Percentiles rank a stretch among this genome's conserved stretches.
These are phyloP conservation scores for Bibio marci DNA, from an alignment of 2,888 invertebrate species.

Conservation along the genomic window DNA sequence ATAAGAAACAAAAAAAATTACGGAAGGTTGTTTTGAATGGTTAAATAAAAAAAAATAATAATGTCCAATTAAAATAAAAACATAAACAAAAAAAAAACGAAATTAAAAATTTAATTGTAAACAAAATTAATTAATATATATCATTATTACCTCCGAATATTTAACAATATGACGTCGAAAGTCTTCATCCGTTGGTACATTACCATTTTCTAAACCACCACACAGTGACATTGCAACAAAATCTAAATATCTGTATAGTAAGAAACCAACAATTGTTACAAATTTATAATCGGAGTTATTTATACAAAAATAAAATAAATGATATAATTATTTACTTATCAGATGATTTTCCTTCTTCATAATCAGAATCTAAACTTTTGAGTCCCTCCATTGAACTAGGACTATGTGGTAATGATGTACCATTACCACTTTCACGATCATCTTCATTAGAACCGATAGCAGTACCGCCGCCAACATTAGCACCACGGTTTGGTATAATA, in stretches of 20 bases:
- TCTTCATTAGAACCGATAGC: constrained; percentile 40
- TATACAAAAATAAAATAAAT: neutral
- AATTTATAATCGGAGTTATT: neutral
- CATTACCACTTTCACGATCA: constrained; percentile 92
- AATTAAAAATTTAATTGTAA: too few relatives aligned
- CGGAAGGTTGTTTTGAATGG: too few relatives aligned
- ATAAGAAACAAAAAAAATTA: too few relatives aligned
- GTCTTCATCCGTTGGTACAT: constrained; percentile 37
- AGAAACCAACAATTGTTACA: neutral
- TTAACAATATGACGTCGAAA: constrained; percentile 40
- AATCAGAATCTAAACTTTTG: constrained; percentile 66
- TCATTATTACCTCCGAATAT: constrained; percentile 32
- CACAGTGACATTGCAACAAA: constrained; percentile 64
- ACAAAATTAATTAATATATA: too few relatives aligned
- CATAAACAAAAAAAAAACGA: too few relatives aligned
- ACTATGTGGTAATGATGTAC: constrained; percentile 86
- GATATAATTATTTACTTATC: constrained; percentile 28
- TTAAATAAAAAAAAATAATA: too few relatives aligned
- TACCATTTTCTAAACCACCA: constrained; percentile 43
- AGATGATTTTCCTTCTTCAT: constrained; percentile 52
- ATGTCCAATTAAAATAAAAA: too few relatives aligned
- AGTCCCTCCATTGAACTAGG: constrained; percentile 71
- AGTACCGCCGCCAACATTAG: neutral
- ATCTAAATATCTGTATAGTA: constrained; percentile 27
- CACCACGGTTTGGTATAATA: neutral